Evolutionary conservation across 2,888 invertebrate genomes (phyloP).

Genomic region (Tethea ocularis): DNA sequence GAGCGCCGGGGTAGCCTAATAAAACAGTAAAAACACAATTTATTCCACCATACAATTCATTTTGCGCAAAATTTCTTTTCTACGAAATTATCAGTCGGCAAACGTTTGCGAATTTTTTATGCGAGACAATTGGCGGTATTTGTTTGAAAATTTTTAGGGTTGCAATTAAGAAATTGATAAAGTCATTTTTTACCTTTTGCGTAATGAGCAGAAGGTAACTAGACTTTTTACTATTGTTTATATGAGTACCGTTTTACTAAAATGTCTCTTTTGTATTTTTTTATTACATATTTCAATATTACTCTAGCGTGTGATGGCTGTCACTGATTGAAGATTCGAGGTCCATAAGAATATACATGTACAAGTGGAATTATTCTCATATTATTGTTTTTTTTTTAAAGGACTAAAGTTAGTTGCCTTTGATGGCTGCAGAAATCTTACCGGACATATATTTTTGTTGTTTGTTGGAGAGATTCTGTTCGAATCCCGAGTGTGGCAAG

Average conservation of each 20-base stretch:
- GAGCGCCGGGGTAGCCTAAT: background rate
- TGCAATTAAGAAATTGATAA: conserved; percentile 34
- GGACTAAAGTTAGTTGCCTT: too few species aligned
- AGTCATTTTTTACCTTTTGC: background rate
- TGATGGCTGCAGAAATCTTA: too few species aligned
- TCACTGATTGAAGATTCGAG: too few species aligned
- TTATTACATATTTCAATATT: too few species aligned
- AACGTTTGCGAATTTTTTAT: conserved; percentile 37
- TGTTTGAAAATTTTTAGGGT: conserved; percentile 39
- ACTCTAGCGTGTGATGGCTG: too few species aligned
- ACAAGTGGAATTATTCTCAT: too few species aligned
- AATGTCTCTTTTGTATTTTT: background rate
- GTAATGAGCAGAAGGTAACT: background rate
- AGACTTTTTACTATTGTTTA: background rate
- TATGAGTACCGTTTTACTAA: background rate
- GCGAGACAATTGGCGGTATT: conserved; percentile 18
- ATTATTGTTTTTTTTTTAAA: too few species aligned
- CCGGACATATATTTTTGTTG: too few species aligned
- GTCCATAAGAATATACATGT: too few species aligned
- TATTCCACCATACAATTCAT: conserved; percentile 25
- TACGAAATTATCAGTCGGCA: conserved; percentile 43
- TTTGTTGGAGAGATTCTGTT: too few species aligned
- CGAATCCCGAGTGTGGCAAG: too few species aligned
- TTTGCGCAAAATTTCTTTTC: conserved; percentile 78
- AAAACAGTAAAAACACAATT: conserved; percentile 20